A percentile compares a stretch with the other conserved stretches of the same genome.
Evolutionary conservation across 1,140 invertebrate species (phyloP).

Genomic region (Tachypleus tridentatus): DNA sequence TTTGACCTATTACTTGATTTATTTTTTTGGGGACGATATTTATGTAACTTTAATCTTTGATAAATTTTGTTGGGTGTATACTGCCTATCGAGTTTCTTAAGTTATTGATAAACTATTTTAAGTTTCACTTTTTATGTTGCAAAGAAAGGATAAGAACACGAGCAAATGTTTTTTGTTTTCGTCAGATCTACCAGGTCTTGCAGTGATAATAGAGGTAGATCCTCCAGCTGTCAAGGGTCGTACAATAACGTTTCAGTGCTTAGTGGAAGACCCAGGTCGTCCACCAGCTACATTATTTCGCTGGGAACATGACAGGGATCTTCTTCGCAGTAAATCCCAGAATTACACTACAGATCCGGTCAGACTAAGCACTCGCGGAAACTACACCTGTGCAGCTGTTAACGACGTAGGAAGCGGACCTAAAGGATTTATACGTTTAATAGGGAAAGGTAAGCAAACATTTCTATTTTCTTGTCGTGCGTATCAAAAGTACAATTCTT

Average conservation of each 20-base stretch:
- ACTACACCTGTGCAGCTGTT: slow-evolving; percentile 66
- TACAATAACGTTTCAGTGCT: slow-evolving; percentile 60
- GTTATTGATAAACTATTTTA: no score
- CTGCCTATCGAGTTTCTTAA: no score
- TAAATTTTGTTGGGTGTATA: no score
- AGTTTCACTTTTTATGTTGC: no score
- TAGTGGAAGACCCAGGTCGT: slow-evolving; percentile 62
- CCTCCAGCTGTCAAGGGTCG: slow-evolving; percentile 60
- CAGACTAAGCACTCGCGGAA: slow-evolving; percentile 18
- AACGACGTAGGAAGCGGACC: slow-evolving; percentile 68
- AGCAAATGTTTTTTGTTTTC: neutral
- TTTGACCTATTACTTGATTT: no score
- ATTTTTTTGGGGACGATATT: no score
- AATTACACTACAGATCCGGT: slow-evolving; percentile 17
- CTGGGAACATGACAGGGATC: slow-evolving; percentile 21
- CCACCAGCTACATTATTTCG: slow-evolving; percentile 44
- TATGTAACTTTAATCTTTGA: no score
- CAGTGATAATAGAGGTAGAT: slow-evolving; percentile 34
- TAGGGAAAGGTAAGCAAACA: slow-evolving; percentile 54
- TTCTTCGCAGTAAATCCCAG: slow-evolving; percentile 11
- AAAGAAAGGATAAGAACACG: no score
- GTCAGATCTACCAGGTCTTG: slow-evolving; percentile 20
- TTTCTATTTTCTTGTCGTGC: neutral
- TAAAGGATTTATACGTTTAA: slow-evolving; percentile 54
- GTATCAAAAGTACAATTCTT: no score